phyloP scores from a whole-genome alignment of 2,888 invertebrate species.

The Plagodis dolabraria region DNA sequence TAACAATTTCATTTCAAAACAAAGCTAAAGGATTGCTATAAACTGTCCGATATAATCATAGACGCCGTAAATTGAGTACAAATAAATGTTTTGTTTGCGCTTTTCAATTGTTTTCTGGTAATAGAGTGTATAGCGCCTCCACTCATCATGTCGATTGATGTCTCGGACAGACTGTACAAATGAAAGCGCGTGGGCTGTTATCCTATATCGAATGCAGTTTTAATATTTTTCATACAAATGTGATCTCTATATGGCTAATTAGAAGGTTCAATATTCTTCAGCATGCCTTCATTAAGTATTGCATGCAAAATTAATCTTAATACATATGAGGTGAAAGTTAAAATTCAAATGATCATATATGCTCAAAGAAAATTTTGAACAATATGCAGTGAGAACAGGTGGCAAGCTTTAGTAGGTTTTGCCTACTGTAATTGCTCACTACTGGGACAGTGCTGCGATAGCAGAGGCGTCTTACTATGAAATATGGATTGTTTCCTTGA shows the following conservation, averaged over 20 bases:
- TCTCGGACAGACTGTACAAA: constrained; percentile 52
- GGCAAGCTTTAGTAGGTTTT: constrained; percentile 70
- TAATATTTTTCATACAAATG: constrained; percentile 38
- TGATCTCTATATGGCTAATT: constrained; percentile 34
- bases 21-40: constrained; percentile 68
- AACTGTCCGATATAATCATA: constrained; percentile 8
- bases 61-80: constrained; percentile 1
- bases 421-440: constrained; percentile 76
- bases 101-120: constrained; percentile 12
- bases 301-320: constrained; percentile 44
- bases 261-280: constrained; percentile 45
- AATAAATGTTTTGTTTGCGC: neutral
- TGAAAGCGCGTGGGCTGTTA: constrained; percentile 77
- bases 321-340: constrained; percentile 22
- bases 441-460: constrained; percentile 65
- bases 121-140: constrained; percentile 14
- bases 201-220: constrained; percentile 60
- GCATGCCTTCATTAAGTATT: constrained; percentile 1
- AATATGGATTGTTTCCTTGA: constrained; percentile 55
- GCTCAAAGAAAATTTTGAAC: constrained; percentile 63
- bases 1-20: constrained; percentile 80
- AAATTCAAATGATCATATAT: constrained; percentile 35
- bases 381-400: constrained; percentile 74
- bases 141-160: constrained; percentile 9
- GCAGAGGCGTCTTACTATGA: constrained; percentile 59